Evolutionary conservation across 92 coral and sea anemone species (phyloP).

Genomic region (Parazoanthus darwini): DNA sequence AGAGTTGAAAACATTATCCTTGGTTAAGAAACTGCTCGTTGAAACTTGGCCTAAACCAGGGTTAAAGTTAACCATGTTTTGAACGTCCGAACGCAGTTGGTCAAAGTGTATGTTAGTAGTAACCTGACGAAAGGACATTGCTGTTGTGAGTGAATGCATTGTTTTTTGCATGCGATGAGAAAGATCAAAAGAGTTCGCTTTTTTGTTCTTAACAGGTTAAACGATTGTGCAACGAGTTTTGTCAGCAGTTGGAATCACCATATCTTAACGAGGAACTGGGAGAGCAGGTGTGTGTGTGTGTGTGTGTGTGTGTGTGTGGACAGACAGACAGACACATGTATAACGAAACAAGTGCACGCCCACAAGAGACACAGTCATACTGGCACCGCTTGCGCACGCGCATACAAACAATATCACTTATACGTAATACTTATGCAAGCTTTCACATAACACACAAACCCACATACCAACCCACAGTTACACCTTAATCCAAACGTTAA

Average conservation of each 20-base stretch:
- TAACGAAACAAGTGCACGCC: not conserved
- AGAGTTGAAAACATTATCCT: no score
- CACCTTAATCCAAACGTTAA: no score
- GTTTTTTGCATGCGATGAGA: not conserved
- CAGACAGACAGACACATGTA: not conserved
- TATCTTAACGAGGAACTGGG: slow-evolving; percentile 79
- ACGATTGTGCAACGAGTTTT: slow-evolving; percentile 69
- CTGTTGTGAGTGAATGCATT: not conserved
- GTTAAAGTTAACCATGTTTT: no score
- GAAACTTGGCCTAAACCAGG: no score
- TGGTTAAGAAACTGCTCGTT: no score
- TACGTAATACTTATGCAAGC: no score
- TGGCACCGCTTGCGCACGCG: no score
- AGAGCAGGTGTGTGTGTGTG: slow-evolving; percentile 72
- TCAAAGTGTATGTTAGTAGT: not conserved
- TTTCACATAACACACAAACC: not conserved
- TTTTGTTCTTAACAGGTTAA: slow-evolving; percentile 53
- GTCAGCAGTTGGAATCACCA: slow-evolving; percentile 75
- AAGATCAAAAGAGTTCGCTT: not conserved
- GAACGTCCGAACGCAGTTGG: not conserved
- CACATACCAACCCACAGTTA: not conserved
- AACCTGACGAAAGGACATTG: not conserved
- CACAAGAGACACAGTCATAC: not conserved
- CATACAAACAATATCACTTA: not conserved
- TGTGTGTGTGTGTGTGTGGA: slow-evolving; percentile 35